Evolutionary conservation across 2,113 vertebrate species (phyloP), one percentile per base, ranked within the genome.

Genomic region (Bothrops jararaca): DNA sequence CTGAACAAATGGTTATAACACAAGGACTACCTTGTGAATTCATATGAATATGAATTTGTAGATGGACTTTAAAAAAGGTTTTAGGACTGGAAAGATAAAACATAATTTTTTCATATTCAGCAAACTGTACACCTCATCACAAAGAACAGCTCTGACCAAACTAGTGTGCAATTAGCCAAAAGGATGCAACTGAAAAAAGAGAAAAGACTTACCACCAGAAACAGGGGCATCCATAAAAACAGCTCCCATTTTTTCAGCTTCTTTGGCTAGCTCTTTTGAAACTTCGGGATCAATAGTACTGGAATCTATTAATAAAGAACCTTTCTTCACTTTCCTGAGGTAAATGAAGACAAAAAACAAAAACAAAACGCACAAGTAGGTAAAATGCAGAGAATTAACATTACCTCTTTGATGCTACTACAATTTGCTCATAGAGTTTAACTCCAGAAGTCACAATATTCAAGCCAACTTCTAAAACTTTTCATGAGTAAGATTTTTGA

Each of bases 161-260:
- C 0, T 52, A 48, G 26, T 26, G 2, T 52, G n/a, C 4, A 58
- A 74, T 39, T 9, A 26, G 34, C 88, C 24, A 92, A 92, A 94
- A 0, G 48, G 29, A 29, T 69, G 64, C 42, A 90, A 94, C 89
- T 80, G 85, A 39, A 60, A 48, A 95, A 91, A 85, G 24, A 4
- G 56, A 54, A 54, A 89, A 91, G 42, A 95, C 96, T 97, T 97
- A 99, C 99, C 99, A 98, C 99, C 99, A 96, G 99, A 99, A 94
- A 99, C 99, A 57, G 99, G 99, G 29, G 99, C 99, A 96, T 99
- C 99, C 99, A 99, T 99, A 95, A 99, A 99, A 96, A 99, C 98
- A 10, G 99, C 99, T 95, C 99, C 99, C 97, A 98, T 98, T 97
- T 99, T 99, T 97, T 99, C 99, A 93, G 98, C 98, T 94, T 98